Evolutionary conservation across 2,797 vertebrate genomes (phyloP).

Genomic region (Notolabrus celidotus): DNA sequence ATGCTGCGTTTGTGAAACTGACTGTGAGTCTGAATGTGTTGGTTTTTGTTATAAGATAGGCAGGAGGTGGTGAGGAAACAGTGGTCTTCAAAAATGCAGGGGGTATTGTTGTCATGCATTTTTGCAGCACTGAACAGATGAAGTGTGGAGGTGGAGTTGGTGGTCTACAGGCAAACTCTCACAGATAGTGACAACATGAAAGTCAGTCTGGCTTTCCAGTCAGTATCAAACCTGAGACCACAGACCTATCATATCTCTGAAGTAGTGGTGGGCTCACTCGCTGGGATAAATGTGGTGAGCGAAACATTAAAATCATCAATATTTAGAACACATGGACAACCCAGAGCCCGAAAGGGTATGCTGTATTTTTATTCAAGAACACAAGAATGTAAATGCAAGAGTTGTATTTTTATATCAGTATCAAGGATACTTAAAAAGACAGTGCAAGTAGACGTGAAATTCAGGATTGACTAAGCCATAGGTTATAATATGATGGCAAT

Average conservation of each 20-base stretch:
- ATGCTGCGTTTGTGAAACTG: conserved; percentile 22
- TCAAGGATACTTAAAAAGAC: not conserved
- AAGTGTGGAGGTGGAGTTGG: conserved; percentile 18
- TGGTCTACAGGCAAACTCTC: conserved; percentile 15
- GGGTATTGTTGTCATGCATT: conserved; percentile 27
- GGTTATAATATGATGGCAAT: no score
- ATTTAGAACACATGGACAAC: not conserved
- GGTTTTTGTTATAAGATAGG: conserved; percentile 1
- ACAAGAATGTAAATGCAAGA: no score
- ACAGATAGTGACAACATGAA: conserved; percentile 10
- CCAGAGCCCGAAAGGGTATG: no score
- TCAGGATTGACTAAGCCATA: no score
- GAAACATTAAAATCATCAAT: no score
- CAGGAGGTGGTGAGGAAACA: conserved; percentile 20
- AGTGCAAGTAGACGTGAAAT: no score
- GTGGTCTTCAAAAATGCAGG: conserved; percentile 45
- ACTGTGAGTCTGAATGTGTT: not conserved
- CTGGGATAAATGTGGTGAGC: not conserved
- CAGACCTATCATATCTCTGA: conserved; percentile 62
- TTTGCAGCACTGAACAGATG: not conserved
- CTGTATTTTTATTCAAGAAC: no score
- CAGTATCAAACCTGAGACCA: conserved; percentile 28
- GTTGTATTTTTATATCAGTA: not conserved
- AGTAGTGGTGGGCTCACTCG: conserved; percentile 53
- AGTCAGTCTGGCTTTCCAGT: conserved; percentile 53